Base-by-base conservation (phyloP, 2,888 invertebrate species). In the Mythimna albipuncta region DNA sequence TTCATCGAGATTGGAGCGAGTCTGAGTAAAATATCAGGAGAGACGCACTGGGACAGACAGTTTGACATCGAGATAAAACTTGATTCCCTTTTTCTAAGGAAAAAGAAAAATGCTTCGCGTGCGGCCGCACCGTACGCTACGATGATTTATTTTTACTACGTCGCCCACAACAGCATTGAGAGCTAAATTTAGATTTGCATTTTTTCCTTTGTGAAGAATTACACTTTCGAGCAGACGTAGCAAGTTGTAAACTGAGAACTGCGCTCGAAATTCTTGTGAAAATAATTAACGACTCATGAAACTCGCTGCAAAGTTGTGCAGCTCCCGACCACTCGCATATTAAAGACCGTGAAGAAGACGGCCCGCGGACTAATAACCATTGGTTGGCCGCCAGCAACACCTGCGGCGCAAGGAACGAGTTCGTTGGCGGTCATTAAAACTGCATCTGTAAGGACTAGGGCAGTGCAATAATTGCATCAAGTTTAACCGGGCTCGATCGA, bases 401-500 rank as follows among this genome's bases (percentile, higher is more conserved):
- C 70, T 79, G 73, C 50, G 35, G 41, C 64, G 26, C 69, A 68
- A 71, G 54, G 61, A 71, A 38, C 21, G 50, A 66, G 73, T 84
- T 85, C 83, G 84, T 85, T 86, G 83, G 81, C 54, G 75, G 83
- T 85, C 88, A 89, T 90, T 89, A 93, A 92, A 92, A 89, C 89
- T 93, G 94, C 93, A 94, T 90, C 89, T 89, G 80, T 87, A 87
- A 92, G 91, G 92, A 94, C 92, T 94, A 93, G 95, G 95, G 88
- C 95, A 94, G 93, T 96, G 96, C 96, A 95, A 95, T 96, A 94
- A 95, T 95, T 96, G 96, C 96, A 96, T 94, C 92, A 93, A 95
- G 94, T 95, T 95, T 94, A 95, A 94, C 95, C 93, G 93, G 94
- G 93, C 90, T 88, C 95, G 96, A 96, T 96, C 96, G 95, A 96